Conservation (phyloP, 2,888 invertebrate genomes). For the Phasia obesa region DNA sequence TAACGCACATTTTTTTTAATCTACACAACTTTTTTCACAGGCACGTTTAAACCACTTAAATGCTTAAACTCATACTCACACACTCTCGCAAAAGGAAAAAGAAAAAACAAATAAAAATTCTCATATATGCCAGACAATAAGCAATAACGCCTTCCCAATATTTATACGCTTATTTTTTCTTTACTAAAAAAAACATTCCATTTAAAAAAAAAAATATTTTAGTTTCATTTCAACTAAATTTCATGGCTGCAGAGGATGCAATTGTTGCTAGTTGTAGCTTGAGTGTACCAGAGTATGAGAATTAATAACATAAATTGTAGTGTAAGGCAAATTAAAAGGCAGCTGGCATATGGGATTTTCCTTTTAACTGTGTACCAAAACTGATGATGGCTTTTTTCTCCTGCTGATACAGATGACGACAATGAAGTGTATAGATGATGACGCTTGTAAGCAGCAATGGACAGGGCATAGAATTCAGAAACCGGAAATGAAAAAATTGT, state of each 20-base stretch:
- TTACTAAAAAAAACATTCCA: background rate
- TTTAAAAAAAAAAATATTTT: background rate
- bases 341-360: conserved; percentile 68
- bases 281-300: conserved; percentile 23
- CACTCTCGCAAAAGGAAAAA: background rate
- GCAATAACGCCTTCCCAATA: conserved; percentile 62
- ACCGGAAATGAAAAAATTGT: background rate
- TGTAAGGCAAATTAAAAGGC: conserved; percentile 70
- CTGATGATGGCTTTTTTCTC: conserved; percentile 40
- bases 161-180: conserved; percentile 6
- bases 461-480: conserved; percentile 6
- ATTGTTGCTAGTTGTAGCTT: background rate
- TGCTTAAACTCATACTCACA: conserved; percentile 1
- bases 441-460: conserved; percentile 11
- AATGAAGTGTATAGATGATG: conserved; percentile 10
- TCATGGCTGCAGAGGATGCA: conserved; percentile 8
- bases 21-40: background rate
- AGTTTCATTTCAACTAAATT: conserved; percentile 1
- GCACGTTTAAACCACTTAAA: conserved; percentile 26
- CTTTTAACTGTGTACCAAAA: conserved; percentile 27
- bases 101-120: background rate
- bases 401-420: conserved; percentile 36
- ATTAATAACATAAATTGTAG: conserved; percentile 71
- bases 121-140: conserved; percentile 34
- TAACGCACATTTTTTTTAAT: conserved; percentile 28